Percentiles rank a stretch among this genome's conserved stretches.
These are phyloP conservation scores for Eilema sororculum DNA, from an alignment of 2,888 invertebrate species.

Conservation along the genomic window DNA sequence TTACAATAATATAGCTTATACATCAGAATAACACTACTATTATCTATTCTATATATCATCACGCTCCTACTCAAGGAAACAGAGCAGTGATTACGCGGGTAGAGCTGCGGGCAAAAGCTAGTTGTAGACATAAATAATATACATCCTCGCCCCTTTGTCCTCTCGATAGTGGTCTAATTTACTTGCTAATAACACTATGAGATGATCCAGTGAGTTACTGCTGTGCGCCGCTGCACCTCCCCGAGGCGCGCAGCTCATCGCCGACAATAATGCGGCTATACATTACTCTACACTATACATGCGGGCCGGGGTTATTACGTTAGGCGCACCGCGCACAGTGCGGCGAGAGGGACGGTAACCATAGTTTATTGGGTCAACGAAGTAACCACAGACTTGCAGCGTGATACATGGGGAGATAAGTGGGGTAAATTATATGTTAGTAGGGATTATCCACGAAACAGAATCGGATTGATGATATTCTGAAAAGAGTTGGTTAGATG, in stretches of 20 bases:
- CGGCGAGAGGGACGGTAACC: neutral
- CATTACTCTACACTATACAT: neutral
- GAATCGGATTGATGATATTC: too few relatives aligned
- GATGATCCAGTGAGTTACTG: neutral
- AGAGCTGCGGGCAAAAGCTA: too few relatives aligned
- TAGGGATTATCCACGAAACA: too few relatives aligned
- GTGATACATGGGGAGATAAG: neutral
- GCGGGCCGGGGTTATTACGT: conserved; percentile 16
- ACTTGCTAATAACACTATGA: conserved; percentile 9
- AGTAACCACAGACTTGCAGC: neutral
- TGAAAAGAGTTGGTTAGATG: too few relatives aligned
- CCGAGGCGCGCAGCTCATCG: conserved; percentile 21
- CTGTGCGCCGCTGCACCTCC: conserved; percentile 19
- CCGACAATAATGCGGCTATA: conserved; percentile 12
- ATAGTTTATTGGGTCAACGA: conserved; percentile 6
- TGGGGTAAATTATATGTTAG: too few relatives aligned
- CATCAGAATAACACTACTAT: too few relatives aligned
- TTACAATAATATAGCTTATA: too few relatives aligned
- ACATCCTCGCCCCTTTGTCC: neutral
- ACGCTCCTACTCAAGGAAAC: too few relatives aligned
- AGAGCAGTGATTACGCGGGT: too few relatives aligned
- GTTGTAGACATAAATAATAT: neutral
- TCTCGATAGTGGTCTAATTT: neutral
- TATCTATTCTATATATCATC: too few relatives aligned
- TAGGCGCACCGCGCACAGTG: conserved; percentile 5